These are phyloP conservation scores for Syngnathus typhle DNA, from an alignment of 2,113 vertebrate species.

Conservation along the genomic window DNA sequence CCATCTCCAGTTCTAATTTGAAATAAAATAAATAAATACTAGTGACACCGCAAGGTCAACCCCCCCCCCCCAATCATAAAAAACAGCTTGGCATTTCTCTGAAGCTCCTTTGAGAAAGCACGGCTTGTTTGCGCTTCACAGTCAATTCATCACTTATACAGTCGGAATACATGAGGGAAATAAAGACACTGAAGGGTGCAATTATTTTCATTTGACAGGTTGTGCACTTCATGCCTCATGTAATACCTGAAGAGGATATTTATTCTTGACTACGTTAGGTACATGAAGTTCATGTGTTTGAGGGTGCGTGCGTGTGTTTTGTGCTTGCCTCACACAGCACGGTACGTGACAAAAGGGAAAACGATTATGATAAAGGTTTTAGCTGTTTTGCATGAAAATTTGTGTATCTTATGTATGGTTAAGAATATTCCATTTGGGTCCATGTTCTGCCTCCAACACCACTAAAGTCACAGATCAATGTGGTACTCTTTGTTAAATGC, in stretches of 20 bases:
- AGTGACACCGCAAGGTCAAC: not conserved
- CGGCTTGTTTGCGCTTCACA: slow-evolving; percentile 26
- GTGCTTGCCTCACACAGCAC: not conserved
- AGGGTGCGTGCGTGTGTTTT: not conserved
- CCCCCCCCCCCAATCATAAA: not conserved
- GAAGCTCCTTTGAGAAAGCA: slow-evolving; percentile 9
- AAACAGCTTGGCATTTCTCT: slow-evolving; percentile 14
- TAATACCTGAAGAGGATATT: slow-evolving; percentile 4
- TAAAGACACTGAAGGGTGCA: slow-evolving; percentile 21
- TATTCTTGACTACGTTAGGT: slow-evolving; percentile 1
- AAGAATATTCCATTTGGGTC: too few species aligned
- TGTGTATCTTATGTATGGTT: too few species aligned
- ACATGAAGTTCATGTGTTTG: not conserved
- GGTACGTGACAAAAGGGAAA: not conserved
- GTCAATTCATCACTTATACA: slow-evolving; percentile 23
- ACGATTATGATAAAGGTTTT: not conserved
- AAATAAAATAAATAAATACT: not conserved
- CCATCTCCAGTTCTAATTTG: too few species aligned
- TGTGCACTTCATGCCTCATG: slow-evolving; percentile 11
- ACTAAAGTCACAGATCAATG: too few species aligned
- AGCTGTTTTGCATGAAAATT: too few species aligned
- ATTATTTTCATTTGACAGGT: slow-evolving; percentile 40
- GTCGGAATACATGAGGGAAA: slow-evolving; percentile 19
- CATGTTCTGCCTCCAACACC: too few species aligned
- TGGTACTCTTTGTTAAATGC: too few species aligned